A percentile compares a stretch with the other conserved stretches of the same genome.
Evolutionary conservation across 2,888 invertebrate genomes (phyloP).

Genomic region (Lasioglossum figueresi): DNA sequence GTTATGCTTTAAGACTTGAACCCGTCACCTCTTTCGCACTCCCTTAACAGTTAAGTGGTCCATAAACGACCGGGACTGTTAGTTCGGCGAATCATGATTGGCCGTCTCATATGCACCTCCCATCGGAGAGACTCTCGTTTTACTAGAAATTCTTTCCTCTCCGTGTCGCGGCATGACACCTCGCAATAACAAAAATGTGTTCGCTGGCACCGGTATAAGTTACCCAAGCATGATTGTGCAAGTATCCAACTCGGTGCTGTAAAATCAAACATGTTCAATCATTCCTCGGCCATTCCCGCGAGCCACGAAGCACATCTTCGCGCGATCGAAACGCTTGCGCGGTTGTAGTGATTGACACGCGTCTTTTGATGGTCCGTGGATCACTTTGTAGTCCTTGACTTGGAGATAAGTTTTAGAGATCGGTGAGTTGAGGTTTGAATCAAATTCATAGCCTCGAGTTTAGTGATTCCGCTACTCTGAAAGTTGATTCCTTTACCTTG

Average conservation of each 20-base stretch:
- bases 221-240: conserved; percentile 12
- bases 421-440: too few species aligned
- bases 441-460: background rate
- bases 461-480: background rate
- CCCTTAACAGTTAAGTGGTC: conserved; percentile 6
- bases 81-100: conserved; percentile 12
- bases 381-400: background rate
- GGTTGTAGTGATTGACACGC: background rate
- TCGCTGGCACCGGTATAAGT: conserved; percentile 8
- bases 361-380: background rate
- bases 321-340: background rate
- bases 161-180: background rate
- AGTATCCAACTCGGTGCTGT: background rate
- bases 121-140: background rate
- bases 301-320: background rate
- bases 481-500: background rate
- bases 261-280: conserved; percentile 14
- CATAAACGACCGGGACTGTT: conserved; percentile 3
- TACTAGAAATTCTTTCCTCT: conserved; percentile 7
- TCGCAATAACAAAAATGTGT: conserved; percentile 7
- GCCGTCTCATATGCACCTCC: background rate
- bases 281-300: background rate
- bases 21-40: background rate
- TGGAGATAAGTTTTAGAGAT: background rate
- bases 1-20: background rate